Conservation (phyloP, 2,797 vertebrate genomes). For the Sebastes reedi region DNA sequence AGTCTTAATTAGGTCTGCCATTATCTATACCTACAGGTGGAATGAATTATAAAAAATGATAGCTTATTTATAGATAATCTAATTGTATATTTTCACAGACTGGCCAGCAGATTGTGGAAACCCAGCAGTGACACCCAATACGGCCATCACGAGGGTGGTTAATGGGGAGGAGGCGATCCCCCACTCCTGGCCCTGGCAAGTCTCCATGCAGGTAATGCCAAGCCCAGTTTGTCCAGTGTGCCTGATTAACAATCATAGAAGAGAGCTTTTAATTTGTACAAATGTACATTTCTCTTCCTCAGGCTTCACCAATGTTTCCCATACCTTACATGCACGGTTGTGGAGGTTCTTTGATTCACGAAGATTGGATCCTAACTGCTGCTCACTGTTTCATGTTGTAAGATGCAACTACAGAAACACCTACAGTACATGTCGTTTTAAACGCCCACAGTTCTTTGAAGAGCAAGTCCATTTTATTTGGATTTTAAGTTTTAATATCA, state of each 20-base stretch:
- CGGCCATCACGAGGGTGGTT: conserved; percentile 60
- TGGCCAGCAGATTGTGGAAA: conserved; percentile 78
- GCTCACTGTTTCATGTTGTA: conserved; percentile 83
- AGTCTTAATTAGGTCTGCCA: neutral
- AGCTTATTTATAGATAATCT: neutral
- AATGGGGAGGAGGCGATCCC: conserved; percentile 74
- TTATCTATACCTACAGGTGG: neutral
- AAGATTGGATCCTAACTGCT: conserved; percentile 82
- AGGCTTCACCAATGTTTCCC: conserved; percentile 53
- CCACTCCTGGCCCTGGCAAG: conserved; percentile 83
- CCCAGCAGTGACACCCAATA: conserved; percentile 67
- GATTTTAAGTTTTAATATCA: neutral
- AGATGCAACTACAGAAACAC: conserved; percentile 26
- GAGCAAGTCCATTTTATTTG: neutral
- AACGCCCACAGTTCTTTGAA: neutral
- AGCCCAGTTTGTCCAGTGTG: neutral
- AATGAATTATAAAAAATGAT: neutral
- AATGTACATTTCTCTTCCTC: conserved; percentile 13
- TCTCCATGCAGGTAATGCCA: conserved; percentile 79
- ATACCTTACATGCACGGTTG: conserved; percentile 76
- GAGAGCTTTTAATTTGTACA: conserved; percentile 5
- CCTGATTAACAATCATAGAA: neutral
- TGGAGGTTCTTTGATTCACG: conserved; percentile 81
- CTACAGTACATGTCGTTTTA: neutral
- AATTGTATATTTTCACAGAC: conserved; percentile 45